These are phyloP conservation scores for Bombus pyrosoma DNA, from an alignment of 1,140 invertebrate genomes.

Conservation along the genomic window DNA sequence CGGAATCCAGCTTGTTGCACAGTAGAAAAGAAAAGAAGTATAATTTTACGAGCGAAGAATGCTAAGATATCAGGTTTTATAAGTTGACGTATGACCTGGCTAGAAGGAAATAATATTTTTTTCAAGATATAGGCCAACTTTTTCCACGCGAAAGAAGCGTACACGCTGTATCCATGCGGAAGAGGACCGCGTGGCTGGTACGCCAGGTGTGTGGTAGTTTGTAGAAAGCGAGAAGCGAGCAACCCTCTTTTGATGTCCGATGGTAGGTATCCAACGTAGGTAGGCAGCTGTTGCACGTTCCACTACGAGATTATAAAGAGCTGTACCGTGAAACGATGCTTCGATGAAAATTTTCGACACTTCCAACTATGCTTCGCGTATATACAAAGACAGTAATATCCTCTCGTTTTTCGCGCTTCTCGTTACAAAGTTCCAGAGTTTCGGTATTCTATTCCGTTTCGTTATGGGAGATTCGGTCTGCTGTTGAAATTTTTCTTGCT, in stretches of 20 bases:
- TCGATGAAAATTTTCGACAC: constrained; percentile 5
- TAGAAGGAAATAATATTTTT: constrained; percentile 4
- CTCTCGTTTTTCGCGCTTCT: neutral
- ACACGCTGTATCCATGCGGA: neutral
- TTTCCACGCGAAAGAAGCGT: neutral
- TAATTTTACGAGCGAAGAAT: neutral
- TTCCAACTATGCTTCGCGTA: too few species aligned
- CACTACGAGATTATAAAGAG: constrained; percentile 35
- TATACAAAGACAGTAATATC: neutral
- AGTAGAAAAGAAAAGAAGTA: too few species aligned
- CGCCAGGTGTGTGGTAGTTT: constrained; percentile 42
- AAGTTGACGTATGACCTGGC: neutral
- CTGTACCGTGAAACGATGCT: constrained; percentile 13
- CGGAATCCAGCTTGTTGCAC: too few species aligned
- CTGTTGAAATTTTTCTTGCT: neutral
- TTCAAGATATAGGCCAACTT: neutral
- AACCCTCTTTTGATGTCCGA: constrained; percentile 19
- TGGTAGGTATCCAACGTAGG: neutral
- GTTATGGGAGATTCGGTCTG: neutral
- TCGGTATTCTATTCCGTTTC: neutral
- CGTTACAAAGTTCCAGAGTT: neutral
- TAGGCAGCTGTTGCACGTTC: constrained; percentile 61
- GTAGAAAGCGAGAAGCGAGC: constrained; percentile 31
- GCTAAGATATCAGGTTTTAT: neutral
- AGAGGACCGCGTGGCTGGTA: neutral